These are phyloP conservation scores for Ooceraea biroi DNA, from an alignment of 1,140 invertebrate species.

Conservation along the genomic window DNA sequence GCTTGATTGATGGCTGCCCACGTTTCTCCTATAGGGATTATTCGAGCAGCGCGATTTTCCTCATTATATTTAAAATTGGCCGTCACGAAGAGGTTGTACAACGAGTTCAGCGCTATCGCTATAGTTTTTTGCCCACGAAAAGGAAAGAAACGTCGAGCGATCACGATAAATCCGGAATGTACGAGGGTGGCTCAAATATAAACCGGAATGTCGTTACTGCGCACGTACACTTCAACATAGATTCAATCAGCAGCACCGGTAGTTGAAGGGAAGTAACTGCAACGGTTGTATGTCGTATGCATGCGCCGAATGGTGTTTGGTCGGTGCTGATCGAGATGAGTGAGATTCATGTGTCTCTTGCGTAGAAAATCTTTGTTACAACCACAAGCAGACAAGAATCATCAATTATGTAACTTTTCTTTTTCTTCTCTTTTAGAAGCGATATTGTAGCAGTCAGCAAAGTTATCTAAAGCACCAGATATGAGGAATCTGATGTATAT, in stretches of 20 bases:
- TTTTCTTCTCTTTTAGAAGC: background rate
- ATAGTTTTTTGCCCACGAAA: background rate
- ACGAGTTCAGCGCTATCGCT: background rate
- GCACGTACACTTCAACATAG: no score
- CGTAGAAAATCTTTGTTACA: background rate
- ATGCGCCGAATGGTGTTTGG: no score
- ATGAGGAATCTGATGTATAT: no score
- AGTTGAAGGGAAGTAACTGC: no score
- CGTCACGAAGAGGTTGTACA: background rate
- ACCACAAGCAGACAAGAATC: background rate
- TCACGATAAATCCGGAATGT: background rate
- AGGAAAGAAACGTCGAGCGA: background rate
- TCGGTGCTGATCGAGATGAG: no score
- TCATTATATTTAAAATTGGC: constrained; percentile 17
- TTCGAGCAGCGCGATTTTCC: constrained; percentile 20
- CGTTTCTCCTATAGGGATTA: constrained; percentile 32
- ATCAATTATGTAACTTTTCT: background rate
- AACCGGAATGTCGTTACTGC: no score
- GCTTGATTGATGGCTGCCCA: constrained; percentile 23
- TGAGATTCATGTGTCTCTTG: background rate
- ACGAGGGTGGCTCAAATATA: background rate
- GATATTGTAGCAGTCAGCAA: background rate
- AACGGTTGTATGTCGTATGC: no score
- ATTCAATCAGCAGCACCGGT: no score
- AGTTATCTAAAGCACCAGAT: background rate